Conservation (phyloP, 1,140 invertebrate species). For the Penaeus chinensis region DNA sequence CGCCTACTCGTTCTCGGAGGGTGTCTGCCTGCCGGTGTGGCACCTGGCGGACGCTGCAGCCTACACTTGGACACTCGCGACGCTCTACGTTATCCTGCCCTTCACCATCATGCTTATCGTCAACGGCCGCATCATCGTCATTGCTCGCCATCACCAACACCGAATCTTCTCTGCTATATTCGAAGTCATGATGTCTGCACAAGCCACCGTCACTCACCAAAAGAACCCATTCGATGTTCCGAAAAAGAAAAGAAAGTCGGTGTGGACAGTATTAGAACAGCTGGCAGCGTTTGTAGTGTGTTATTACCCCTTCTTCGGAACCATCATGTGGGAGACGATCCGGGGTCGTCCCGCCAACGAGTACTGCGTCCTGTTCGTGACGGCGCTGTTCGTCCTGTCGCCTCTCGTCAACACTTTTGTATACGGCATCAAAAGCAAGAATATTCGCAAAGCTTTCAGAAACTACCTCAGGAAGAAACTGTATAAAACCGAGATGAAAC, state of each 20-base stretch:
- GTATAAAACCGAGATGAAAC: slow-evolving; percentile 81
- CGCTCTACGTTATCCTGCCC: slow-evolving; percentile 61
- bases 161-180: slow-evolving; percentile 66
- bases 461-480: slow-evolving; percentile 85
- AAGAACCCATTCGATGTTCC: slow-evolving; percentile 64
- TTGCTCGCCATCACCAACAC: slow-evolving; percentile 65
- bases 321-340: slow-evolving; percentile 77
- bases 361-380: slow-evolving; percentile 74
- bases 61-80: slow-evolving; percentile 56
- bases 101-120: slow-evolving; percentile 63
- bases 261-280: slow-evolving; percentile 65
- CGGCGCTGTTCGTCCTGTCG: slow-evolving; percentile 75
- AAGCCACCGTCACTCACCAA: slow-evolving; percentile 65
- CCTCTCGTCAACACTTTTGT: slow-evolving; percentile 75
- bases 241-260: slow-evolving; percentile 64
- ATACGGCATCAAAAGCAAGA: slow-evolving; percentile 81
- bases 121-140: slow-evolving; percentile 65
- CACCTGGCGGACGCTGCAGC: slow-evolving; percentile 54
- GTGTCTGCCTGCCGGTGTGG: slow-evolving; percentile 60
- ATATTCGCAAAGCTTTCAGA: slow-evolving; percentile 76
- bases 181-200: slow-evolving; percentile 65
- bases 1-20: slow-evolving; percentile 49
- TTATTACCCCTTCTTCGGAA: slow-evolving; percentile 70
- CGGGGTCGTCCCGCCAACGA: slow-evolving; percentile 66
- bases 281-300: slow-evolving; percentile 63